Evolutionary conservation across 2,113 vertebrate genomes (phyloP).

Genomic region (Platycercus adscitus): DNA sequence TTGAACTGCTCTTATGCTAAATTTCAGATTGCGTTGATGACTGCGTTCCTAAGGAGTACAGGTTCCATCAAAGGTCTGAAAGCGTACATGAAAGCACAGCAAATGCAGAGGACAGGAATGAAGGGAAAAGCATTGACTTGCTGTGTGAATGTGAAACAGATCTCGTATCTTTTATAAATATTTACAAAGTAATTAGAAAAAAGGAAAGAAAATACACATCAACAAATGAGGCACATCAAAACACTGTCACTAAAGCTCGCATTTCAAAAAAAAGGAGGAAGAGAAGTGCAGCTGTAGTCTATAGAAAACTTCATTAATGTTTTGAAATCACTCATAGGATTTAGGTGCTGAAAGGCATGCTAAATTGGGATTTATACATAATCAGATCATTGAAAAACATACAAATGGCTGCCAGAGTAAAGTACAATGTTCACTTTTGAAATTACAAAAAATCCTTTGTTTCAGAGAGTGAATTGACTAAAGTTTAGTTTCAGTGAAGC

Average conservation of each 20-base stretch:
- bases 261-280: conserved; percentile 66
- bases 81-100: not conserved
- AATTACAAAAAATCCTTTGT: conserved; percentile 84
- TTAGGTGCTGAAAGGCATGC: conserved; percentile 78
- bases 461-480: conserved; percentile 76
- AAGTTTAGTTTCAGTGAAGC: conserved; percentile 80
- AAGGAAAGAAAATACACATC: conserved; percentile 39
- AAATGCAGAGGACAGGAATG: not conserved
- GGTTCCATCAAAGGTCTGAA: not conserved
- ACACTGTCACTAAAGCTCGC: conserved; percentile 49
- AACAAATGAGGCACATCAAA: conserved; percentile 64
- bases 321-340: conserved; percentile 77
- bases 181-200: conserved; percentile 52
- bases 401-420: conserved; percentile 78
- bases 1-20: not conserved
- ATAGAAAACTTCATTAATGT: conserved; percentile 72
- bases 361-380: conserved; percentile 79
- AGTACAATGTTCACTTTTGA: conserved; percentile 83
- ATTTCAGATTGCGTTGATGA: not conserved
- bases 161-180: conserved; percentile 53
- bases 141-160: conserved; percentile 26
- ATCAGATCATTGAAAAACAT: conserved; percentile 79
- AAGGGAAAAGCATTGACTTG: not conserved
- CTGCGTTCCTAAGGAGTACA: not conserved
- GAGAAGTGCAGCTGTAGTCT: conserved; percentile 54